Conservation (phyloP, 2,797 vertebrate species). For the Spinibarbus caldwelli region DNA sequence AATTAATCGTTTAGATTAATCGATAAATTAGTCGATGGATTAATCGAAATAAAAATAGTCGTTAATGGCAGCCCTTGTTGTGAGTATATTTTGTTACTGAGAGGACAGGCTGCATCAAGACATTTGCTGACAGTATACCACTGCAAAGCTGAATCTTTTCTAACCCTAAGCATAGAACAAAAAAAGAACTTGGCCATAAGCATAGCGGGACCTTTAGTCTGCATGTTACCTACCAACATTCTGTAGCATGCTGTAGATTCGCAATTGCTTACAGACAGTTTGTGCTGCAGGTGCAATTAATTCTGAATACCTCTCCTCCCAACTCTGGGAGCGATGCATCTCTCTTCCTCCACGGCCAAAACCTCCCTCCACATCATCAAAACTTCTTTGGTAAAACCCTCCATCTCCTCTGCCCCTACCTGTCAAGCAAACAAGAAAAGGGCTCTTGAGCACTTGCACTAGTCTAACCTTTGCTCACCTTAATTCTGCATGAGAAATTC, state of each 20-base stretch:
- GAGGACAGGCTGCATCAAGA: neutral
- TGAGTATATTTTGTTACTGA: neutral
- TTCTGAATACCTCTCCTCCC: constrained; percentile 92
- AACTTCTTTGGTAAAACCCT: constrained; percentile 99
- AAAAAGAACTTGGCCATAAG: neutral
- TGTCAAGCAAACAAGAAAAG: constrained; percentile 63
- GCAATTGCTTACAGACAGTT: neutral
- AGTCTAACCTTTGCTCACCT: neutral
- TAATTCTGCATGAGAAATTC: neutral
- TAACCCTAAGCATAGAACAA: neutral
- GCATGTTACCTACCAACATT: neutral
- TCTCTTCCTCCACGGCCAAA: constrained; percentile 95
- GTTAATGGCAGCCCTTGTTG: too few relatives aligned
- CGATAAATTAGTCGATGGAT: too few relatives aligned
- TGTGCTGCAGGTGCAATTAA: neutral
- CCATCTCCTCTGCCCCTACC: constrained; percentile 97
- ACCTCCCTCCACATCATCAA: constrained; percentile 96
- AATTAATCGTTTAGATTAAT: too few relatives aligned
- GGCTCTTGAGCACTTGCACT: neutral
- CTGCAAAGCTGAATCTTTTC: neutral
- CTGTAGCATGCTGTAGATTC: neutral
- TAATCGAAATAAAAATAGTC: too few relatives aligned
- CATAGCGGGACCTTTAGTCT: neutral
- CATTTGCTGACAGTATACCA: neutral
- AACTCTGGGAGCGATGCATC: constrained; percentile 99